Conservation (phyloP, 2,888 invertebrate genomes). For the Pachliopta kotzebuea region DNA sequence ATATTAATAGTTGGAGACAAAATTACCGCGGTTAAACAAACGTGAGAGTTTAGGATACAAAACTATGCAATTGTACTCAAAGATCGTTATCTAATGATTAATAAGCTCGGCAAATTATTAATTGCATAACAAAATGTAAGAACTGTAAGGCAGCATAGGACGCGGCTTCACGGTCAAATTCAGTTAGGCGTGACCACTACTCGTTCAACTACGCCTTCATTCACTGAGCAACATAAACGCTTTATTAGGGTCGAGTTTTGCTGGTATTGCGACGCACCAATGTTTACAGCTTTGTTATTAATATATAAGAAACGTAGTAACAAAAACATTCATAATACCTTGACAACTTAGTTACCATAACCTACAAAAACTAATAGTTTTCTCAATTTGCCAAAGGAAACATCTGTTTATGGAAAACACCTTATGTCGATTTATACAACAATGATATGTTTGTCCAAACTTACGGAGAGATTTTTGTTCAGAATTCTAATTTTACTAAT, state of each 20-base stretch:
- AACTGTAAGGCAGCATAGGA: not conserved
- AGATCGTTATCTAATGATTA: conserved; percentile 4
- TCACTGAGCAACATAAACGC: conserved; percentile 7
- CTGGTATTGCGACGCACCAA: conserved; percentile 4
- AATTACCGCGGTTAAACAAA: not conserved
- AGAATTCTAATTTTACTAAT: too few relatives aligned
- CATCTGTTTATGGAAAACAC: too few relatives aligned
- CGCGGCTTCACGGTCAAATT: conserved; percentile 14
- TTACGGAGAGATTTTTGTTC: too few relatives aligned
- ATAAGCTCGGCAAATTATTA: conserved; percentile 5
- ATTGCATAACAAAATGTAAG: conserved; percentile 1
- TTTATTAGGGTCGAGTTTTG: conserved; percentile 16
- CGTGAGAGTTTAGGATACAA: not conserved
- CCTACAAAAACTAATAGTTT: too few relatives aligned
- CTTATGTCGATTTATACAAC: too few relatives aligned
- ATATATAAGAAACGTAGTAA: conserved; percentile 15
- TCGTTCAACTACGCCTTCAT: conserved; percentile 19
- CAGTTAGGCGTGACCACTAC: conserved; percentile 3
- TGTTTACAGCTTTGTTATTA: conserved; percentile 8
- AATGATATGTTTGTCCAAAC: too few relatives aligned
- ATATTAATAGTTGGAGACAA: not conserved
- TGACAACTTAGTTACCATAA: not conserved
- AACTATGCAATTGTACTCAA: not conserved
- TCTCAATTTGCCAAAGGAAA: too few relatives aligned
- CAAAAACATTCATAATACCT: conserved; percentile 6